Percentiles rank a stretch among this genome's conserved stretches.
These are phyloP conservation scores for Euwallacea similis DNA, from an alignment of 1,140 invertebrate species.

Conservation along the genomic window DNA sequence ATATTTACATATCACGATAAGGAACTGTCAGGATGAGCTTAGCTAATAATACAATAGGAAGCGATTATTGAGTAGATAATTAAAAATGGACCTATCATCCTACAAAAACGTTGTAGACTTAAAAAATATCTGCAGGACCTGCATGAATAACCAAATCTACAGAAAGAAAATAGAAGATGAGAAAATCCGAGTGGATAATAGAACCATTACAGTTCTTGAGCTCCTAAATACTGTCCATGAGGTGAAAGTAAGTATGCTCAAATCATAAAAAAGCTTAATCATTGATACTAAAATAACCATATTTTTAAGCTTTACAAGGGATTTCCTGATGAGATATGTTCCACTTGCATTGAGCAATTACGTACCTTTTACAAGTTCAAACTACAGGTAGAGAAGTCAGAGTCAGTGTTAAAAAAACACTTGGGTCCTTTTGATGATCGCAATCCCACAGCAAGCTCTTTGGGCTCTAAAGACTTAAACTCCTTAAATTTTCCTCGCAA, in stretches of 20 bases:
- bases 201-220: conserved; percentile 34
- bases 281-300: not conserved
- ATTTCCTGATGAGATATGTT: conserved; percentile 44
- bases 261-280: not conserved
- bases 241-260: conserved; percentile 35
- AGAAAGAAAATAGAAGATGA: conserved; percentile 37
- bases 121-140: conserved; percentile 43
- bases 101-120: conserved; percentile 34
- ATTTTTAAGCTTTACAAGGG: conserved; percentile 35
- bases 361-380: conserved; percentile 44
- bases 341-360: conserved; percentile 41
- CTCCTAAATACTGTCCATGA: conserved; percentile 39
- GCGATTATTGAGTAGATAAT: not conserved
- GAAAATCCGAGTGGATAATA: conserved; percentile 35
- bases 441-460: conserved; percentile 9
- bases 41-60: no score
- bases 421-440: conserved; percentile 30
- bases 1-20: no score
- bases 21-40: no score
- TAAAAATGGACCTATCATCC: conserved; percentile 30
- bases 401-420: conserved; percentile 37
- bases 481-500: conserved; percentile 13
- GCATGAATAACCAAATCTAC: conserved; percentile 35
- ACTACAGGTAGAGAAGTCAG: conserved; percentile 42
- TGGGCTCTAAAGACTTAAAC: conserved; percentile 8